Conservation (phyloP, 2,797 vertebrate species). For the Choloepus didactylus region DNA sequence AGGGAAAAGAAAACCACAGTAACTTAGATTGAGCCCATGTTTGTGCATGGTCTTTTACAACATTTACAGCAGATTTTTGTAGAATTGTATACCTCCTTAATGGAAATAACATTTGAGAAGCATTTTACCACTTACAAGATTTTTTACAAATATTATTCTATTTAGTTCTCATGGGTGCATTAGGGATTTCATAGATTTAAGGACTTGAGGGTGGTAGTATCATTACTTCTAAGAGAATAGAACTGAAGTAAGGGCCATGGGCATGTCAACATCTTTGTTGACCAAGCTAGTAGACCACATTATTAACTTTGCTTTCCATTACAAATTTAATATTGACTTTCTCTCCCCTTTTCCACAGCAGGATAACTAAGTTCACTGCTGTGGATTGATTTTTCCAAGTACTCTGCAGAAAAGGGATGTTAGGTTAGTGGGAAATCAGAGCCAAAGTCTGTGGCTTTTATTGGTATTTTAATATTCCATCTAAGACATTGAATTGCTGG, state of each 20-base stretch:
- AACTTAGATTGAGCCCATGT: neutral
- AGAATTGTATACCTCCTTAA: neutral
- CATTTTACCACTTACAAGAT: neutral
- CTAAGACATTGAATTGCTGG: constrained; percentile 28
- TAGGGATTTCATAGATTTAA: constrained; percentile 11
- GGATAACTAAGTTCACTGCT: constrained; percentile 16
- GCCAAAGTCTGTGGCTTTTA: constrained; percentile 62
- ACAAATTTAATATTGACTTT: neutral
- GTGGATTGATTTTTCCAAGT: constrained; percentile 65
- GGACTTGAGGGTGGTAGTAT: neutral
- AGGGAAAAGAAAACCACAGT: neutral
- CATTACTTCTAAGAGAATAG: neutral
- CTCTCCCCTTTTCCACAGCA: neutral
- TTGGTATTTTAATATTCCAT: constrained; percentile 44
- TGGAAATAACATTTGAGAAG: neutral
- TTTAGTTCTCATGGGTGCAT: neutral
- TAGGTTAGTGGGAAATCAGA: constrained; percentile 44
- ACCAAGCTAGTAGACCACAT: neutral
- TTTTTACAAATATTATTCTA: constrained; percentile 29
- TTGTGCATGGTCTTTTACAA: neutral
- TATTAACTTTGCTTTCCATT: constrained; percentile 17
- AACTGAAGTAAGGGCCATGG: constrained; percentile 12
- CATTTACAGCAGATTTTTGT: neutral
- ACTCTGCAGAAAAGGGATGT: constrained; percentile 6
- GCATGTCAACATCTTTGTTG: neutral